Evolutionary conservation across 2,888 invertebrate species (phyloP), one percentile per base, ranked within the genome.

Genomic region (Diplazon laetatorius): DNA sequence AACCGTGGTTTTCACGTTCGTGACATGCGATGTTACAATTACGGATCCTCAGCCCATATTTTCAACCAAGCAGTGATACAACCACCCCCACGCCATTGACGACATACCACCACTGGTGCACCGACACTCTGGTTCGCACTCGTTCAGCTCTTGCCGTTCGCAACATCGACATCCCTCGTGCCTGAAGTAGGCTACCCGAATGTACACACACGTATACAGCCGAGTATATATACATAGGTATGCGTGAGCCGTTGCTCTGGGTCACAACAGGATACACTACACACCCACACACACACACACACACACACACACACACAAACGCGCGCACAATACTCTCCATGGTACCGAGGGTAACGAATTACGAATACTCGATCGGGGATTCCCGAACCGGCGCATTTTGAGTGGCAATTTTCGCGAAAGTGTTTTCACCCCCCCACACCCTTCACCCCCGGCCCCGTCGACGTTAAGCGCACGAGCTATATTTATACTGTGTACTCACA

Each of bases 1-100:
- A 60, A 44, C 30, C 59, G 70, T 78, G 81, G 81, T 82, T 85
- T 85, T 84, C 84, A 80, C 80, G 85, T 85, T 87, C 87, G 66
- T 84, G 87, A 87, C 88, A 89, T 86, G 87, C 88, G 85, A 88
- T 87, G 86, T 87, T 87, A 88, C 89, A 88, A 89, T 88, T 88
- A 88, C 87, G 83, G 83, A 74, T 80, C n/a, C 82, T 82, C 85
- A 55, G 62, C 46, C 55, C 57, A 69, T 69, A 69, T 69, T 69
- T 46, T 18, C 48, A 69, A 39, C 39, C 63, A 10, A 60, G 57
- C 77, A 80, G 81, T n/a, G 30, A 16, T 30, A 30, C 37, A 20
- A 74, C 60, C 66, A n/a, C 14, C 50, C 50, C 68, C 44, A 46
- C 25, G 37, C 60, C n/a, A 57, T n/a, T 44, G 30, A 46, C 60